Conservation (phyloP, 2,888 invertebrate genomes). For the Noctua fimbriata region DNA sequence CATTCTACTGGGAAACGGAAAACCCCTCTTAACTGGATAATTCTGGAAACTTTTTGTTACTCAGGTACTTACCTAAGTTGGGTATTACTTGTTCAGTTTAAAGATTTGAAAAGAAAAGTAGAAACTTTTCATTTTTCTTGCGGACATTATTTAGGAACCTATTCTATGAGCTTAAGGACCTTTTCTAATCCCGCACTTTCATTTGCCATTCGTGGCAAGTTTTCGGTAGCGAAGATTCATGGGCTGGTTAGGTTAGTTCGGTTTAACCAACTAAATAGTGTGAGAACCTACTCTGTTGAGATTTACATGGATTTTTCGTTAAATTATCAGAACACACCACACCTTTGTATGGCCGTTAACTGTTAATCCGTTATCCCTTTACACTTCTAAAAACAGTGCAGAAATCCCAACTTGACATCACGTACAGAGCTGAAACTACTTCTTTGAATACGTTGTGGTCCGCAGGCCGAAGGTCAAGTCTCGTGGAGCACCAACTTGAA, state of each 20-base stretch:
- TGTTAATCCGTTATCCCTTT: neutral
- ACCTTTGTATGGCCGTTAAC: neutral
- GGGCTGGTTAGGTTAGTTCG: neutral
- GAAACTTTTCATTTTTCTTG: neutral
- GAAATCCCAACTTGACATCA: neutral
- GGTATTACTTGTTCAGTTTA: neutral
- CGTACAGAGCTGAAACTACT: neutral
- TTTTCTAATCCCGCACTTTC: neutral
- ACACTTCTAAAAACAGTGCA: neutral
- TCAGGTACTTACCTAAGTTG: neutral
- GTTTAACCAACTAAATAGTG: neutral
- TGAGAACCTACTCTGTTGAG: neutral
- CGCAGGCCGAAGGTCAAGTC: slow-evolving; percentile 17
- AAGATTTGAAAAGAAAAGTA: neutral
- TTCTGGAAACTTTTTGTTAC: slow-evolving; percentile 23
- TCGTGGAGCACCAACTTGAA: slow-evolving; percentile 21
- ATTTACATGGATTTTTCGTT: neutral
- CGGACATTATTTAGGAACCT: neutral
- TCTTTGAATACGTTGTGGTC: neutral
- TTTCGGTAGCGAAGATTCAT: neutral
- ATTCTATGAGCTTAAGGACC: neutral
- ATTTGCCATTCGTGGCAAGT: no score
- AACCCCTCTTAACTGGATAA: slow-evolving; percentile 30
- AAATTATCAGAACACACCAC: no score
- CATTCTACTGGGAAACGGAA: slow-evolving; percentile 32